phyloP scores from a whole-genome alignment of 2,888 invertebrate species.

The Polietes domitor region DNA sequence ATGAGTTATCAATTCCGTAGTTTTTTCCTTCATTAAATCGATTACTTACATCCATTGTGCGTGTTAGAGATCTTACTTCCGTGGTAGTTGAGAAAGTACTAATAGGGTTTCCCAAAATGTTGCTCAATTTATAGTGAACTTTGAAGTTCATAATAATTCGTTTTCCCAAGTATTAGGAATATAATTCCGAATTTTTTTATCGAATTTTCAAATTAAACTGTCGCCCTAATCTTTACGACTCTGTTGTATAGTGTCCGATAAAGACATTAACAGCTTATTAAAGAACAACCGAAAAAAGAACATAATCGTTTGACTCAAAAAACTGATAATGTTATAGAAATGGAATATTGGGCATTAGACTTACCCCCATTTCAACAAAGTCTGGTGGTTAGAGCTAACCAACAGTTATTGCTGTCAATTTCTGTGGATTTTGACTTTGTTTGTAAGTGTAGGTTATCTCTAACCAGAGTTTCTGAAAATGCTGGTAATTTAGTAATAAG shows the following conservation, averaged over 20 bases:
- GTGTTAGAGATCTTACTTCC: background rate
- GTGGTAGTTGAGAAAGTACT: background rate
- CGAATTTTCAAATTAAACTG: background rate
- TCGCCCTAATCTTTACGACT: background rate
- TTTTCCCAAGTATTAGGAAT: background rate
- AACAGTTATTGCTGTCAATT: too few relatives aligned
- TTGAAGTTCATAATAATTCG: background rate
- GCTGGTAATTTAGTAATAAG: too few relatives aligned
- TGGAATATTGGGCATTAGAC: too few relatives aligned
- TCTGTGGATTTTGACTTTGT: too few relatives aligned
- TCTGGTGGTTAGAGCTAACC: too few relatives aligned
- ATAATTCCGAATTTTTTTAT: background rate
- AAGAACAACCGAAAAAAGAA: background rate
- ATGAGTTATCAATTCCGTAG: too few relatives aligned
- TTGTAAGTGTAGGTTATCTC: too few relatives aligned
- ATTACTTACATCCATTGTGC: background rate
- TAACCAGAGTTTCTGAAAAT: too few relatives aligned
- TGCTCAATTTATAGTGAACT: slow-evolving; percentile 1
- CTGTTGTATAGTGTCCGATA: too few relatives aligned
- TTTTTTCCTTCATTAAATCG: too few relatives aligned
- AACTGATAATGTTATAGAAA: background rate
- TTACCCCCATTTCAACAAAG: too few relatives aligned
- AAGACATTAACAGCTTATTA: background rate
- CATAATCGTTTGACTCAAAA: background rate
- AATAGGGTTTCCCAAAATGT: background rate